Evolutionary conservation across 1,140 invertebrate species (phyloP).

Genomic region (Pseudomyrmex dendroicus): DNA sequence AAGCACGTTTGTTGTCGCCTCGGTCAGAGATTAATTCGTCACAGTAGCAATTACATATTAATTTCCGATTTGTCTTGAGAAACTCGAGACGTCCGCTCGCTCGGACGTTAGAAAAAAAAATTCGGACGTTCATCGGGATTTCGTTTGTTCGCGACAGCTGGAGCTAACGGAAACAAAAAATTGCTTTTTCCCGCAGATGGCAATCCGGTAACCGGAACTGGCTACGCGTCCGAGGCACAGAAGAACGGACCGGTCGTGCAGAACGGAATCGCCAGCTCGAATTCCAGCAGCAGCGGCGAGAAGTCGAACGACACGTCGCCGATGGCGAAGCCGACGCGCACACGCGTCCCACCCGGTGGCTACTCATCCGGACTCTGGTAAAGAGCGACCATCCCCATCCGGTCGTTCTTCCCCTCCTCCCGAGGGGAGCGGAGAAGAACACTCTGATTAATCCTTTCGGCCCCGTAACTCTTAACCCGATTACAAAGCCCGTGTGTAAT

Average conservation of each 20-base stretch:
- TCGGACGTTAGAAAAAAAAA: too few species aligned
- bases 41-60: too few species aligned
- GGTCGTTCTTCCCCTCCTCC: background rate
- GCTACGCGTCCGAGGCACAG: constrained; percentile 76
- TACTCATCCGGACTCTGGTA: constrained; percentile 85
- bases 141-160: too few species aligned
- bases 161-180: constrained; percentile 20
- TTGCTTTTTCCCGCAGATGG: constrained; percentile 78
- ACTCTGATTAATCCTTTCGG: constrained; percentile 35
- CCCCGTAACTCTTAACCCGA: constrained; percentile 36
- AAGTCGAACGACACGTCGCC: constrained; percentile 78
- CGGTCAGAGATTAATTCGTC: too few species aligned
- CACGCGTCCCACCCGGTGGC: constrained; percentile 85
- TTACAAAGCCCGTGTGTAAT: constrained; percentile 24
- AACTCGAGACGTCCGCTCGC: too few species aligned
- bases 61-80: too few species aligned
- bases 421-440: background rate
- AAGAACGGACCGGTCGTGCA: constrained; percentile 69
- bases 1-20: too few species aligned
- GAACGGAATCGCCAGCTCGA: constrained; percentile 74
- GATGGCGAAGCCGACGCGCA: constrained; percentile 73
- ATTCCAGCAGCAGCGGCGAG: constrained; percentile 76
- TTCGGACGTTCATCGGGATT: too few species aligned
- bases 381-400: constrained; percentile 67
- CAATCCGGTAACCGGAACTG: constrained; percentile 84